Evolutionary conservation across 1,140 invertebrate genomes (phyloP).

Genomic region (Drosophila mayri): DNA sequence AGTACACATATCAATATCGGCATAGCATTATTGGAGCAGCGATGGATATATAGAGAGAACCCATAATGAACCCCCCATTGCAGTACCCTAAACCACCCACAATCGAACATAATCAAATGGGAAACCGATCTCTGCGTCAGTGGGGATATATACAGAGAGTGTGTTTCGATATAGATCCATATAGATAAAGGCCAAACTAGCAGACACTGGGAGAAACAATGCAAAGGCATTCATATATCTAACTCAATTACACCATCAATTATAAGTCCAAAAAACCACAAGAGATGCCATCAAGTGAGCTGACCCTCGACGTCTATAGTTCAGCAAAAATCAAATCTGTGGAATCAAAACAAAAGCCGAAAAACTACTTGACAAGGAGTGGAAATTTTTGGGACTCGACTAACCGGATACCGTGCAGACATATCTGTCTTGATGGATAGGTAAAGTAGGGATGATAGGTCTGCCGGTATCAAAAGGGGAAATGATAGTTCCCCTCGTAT

Average conservation of each 20-base stretch:
- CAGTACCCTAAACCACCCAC: conserved; percentile 19
- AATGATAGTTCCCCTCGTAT: not conserved
- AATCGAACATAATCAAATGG: conserved; percentile 18
- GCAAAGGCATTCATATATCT: not conserved
- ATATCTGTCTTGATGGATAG: not conserved
- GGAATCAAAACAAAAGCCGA: conserved; percentile 72
- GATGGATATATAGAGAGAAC: conserved; percentile 21
- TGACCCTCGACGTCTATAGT: conserved; percentile 22
- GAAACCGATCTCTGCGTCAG: conserved; percentile 24
- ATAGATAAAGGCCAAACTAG: conserved; percentile 17
- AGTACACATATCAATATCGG: conserved; percentile 3
- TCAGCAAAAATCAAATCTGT: conserved; percentile 25
- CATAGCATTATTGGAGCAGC: conserved; percentile 5
- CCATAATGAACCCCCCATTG: not conserved
- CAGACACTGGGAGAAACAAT: conserved; percentile 44
- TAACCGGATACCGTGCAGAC: conserved; percentile 22
- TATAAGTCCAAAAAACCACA: conserved; percentile 7
- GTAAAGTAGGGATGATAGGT: conserved; percentile 1
- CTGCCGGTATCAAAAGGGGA: not conserved
- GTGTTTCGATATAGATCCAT: conserved; percentile 5
- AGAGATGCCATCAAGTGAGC: conserved; percentile 23
- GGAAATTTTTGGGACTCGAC: conserved; percentile 7
- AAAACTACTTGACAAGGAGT: conserved; percentile 17
- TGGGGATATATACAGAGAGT: not conserved
- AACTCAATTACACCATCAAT: conserved; percentile 45